A percentile compares a stretch with the other conserved stretches of the same genome.
Evolutionary conservation across 2,888 invertebrate species (phyloP).

Genomic region (Drosophila heteroneura): DNA sequence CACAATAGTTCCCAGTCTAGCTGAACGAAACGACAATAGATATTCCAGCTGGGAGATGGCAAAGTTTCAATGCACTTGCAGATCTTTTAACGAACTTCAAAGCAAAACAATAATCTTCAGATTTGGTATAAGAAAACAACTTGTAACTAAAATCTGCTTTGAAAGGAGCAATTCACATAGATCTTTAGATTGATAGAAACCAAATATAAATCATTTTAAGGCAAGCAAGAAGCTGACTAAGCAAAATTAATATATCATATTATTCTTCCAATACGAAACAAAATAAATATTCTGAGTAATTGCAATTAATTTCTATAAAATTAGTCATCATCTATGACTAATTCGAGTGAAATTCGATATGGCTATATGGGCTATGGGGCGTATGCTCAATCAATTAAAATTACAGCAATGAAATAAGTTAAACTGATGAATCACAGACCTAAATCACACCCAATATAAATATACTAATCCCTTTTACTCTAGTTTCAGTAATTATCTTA

Average conservation of each 20-base stretch:
- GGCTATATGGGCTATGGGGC: background rate
- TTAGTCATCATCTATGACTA: background rate
- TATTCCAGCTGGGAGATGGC: conserved; percentile 5
- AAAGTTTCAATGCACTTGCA: conserved; percentile 9
- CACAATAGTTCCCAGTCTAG: conserved; percentile 45
- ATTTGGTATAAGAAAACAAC: background rate
- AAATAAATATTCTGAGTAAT: background rate
- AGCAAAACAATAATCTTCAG: background rate
- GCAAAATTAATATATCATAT: background rate
- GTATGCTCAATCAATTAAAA: background rate
- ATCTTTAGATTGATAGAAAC: background rate
- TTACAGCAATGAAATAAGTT: background rate
- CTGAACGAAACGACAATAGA: conserved; percentile 27
- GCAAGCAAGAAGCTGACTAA: background rate
- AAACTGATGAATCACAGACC: background rate
- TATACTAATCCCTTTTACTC: background rate
- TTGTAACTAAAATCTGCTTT: background rate
- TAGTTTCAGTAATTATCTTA: background rate
- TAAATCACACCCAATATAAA: background rate
- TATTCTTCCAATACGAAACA: background rate
- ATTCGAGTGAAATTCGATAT: background rate
- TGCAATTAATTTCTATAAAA: background rate
- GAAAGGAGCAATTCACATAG: background rate
- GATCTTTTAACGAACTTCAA: background rate
- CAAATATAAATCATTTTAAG: background rate